phyloP scores from a whole-genome alignment of 2,797 vertebrate species.

The Phoebastria nigripes region DNA sequence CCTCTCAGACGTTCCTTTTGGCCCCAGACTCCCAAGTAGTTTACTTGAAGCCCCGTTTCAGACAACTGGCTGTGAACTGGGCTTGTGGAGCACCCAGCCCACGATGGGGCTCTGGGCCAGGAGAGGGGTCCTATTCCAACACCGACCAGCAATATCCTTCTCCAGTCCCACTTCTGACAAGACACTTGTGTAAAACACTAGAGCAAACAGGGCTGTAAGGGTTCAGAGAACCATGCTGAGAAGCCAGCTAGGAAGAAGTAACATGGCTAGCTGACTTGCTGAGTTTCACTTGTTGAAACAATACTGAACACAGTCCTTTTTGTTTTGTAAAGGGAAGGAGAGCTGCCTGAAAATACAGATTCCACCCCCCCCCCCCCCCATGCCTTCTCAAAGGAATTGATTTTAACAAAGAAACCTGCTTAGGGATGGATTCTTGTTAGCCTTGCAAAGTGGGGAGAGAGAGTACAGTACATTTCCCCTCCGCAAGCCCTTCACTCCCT shows the following conservation, averaged over 20 bases:
- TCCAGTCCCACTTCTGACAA: not conserved
- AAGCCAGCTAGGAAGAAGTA: not conserved
- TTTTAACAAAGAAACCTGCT: not conserved
- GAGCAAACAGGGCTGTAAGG: not conserved
- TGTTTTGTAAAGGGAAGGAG: not conserved
- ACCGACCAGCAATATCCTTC: not conserved
- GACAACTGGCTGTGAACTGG: not conserved
- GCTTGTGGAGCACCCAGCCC: not conserved
- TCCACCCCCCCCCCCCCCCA: rapidly evolving
- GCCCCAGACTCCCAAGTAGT: not conserved
- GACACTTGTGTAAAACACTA: not conserved
- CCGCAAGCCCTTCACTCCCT: not conserved
- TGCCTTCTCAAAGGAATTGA: not conserved
- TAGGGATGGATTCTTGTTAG: not conserved
- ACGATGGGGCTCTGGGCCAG: not conserved
- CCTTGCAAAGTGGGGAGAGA: not conserved
- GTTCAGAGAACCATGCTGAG: not conserved
- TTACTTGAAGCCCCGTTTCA: not conserved
- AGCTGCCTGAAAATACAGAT: not conserved
- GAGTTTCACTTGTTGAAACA: not conserved
- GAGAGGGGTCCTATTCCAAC: not conserved
- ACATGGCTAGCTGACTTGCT: not conserved
- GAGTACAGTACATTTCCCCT: not conserved
- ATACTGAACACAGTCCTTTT: not conserved
- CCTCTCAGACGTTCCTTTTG: not conserved